These are phyloP conservation scores for Caerostris darwini DNA, from an alignment of 1,140 invertebrate genomes.

Conservation along the genomic window DNA sequence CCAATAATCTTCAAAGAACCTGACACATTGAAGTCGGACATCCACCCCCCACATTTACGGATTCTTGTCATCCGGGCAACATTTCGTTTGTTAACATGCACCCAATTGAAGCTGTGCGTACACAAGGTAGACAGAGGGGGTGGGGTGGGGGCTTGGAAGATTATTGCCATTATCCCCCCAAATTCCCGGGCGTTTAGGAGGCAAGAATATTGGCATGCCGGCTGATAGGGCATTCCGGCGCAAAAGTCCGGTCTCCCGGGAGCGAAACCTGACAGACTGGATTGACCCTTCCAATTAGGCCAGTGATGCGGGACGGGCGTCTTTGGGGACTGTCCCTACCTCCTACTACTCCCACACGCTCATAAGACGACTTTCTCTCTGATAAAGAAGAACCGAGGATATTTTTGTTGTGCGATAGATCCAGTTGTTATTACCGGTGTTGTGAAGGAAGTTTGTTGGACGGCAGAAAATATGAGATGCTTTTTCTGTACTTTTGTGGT, in stretches of 20 bases:
- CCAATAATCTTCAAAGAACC: background rate
- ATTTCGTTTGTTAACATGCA: background rate
- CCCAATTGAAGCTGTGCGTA: background rate
- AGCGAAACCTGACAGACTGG: background rate
- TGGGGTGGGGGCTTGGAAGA: background rate
- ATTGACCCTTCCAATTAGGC: constrained; percentile 32
- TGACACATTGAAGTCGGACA: background rate
- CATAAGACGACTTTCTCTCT: no score
- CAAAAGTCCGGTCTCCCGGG: background rate
- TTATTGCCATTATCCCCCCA: background rate
- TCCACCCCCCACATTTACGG: background rate
- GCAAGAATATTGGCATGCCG: background rate
- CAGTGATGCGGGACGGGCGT: background rate
- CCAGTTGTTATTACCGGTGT: no score
- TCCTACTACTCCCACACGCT: background rate
- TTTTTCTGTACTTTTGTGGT: no score
- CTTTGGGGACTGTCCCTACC: background rate
- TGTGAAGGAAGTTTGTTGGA: no score
- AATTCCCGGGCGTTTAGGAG: background rate
- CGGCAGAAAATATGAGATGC: no score
- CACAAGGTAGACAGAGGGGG: background rate
- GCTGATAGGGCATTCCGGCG: background rate
- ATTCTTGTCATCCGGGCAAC: background rate
- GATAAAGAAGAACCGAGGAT: no score
- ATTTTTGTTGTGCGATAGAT: no score